Percentiles rank a stretch among this genome's conserved stretches.
Evolutionary conservation across 1,140 invertebrate species (phyloP).

Genomic region (Drosophila novamexicana): DNA sequence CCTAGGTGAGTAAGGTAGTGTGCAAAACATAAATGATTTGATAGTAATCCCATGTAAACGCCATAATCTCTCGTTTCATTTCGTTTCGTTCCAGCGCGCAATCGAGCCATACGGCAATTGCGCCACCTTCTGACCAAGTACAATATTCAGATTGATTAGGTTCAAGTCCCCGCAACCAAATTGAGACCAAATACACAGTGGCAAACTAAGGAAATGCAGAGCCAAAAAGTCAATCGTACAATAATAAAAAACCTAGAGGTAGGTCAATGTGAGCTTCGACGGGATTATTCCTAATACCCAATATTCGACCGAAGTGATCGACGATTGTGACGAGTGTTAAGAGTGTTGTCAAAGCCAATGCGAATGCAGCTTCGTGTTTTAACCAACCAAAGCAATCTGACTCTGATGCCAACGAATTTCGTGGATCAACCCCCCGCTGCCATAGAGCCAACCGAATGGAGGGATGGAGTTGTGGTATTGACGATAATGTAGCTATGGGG

Average conservation of each 20-base stretch:
- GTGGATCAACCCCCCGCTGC: not conserved
- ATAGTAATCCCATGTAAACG: too few relatives aligned
- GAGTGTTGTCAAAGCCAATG: constrained; percentile 23
- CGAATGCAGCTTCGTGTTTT: constrained; percentile 16
- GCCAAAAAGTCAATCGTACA: too few relatives aligned
- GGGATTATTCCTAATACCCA: too few relatives aligned
- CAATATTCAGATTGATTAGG: constrained; percentile 31
- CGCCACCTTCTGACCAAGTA: constrained; percentile 29
- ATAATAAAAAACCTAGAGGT: too few relatives aligned
- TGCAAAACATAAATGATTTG: too few relatives aligned
- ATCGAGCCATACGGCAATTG: constrained; percentile 29
- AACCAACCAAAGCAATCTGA: not conserved
- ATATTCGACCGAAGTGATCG: constrained; percentile 1
- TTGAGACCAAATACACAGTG: not conserved
- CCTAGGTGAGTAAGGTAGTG: constrained; percentile 34
- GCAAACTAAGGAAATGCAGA: not conserved
- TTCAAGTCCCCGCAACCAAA: not conserved
- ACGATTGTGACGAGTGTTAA: constrained; percentile 27
- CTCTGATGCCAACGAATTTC: not conserved
- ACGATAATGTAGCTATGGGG: not conserved
- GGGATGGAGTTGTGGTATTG: not conserved
- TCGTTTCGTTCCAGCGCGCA: constrained; percentile 11
- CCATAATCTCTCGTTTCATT: too few relatives aligned
- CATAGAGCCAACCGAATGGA: too few relatives aligned
- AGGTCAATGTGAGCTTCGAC: too few relatives aligned